Percentiles rank a stretch among this genome's conserved stretches.
These are phyloP conservation scores for Sebastes cheni DNA, from an alignment of 2,797 vertebrate genomes.

Conservation along the genomic window DNA sequence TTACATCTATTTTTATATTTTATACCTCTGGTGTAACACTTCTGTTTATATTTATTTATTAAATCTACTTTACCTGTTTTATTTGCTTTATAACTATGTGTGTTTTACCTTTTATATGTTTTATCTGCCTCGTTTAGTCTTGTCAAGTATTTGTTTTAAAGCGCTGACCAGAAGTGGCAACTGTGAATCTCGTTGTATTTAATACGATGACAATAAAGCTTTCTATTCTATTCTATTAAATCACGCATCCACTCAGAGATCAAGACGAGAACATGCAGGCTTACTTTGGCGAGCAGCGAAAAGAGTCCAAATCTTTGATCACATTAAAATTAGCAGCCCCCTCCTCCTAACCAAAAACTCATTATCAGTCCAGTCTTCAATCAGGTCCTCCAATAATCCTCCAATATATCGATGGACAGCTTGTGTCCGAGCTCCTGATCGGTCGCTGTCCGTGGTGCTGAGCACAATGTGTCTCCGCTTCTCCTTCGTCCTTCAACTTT, in stretches of 20 bases:
- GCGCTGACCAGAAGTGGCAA: too few species aligned
- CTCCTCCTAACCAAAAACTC: not conserved
- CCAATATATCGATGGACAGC: not conserved
- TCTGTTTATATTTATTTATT: too few species aligned
- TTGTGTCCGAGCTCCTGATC: not conserved
- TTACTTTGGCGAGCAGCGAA: slow-evolving; percentile 36
- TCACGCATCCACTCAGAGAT: not conserved
- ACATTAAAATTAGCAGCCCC: not conserved
- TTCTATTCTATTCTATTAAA: not conserved
- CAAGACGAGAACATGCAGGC: slow-evolving; percentile 2
- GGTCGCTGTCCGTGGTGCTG: slow-evolving; percentile 68
- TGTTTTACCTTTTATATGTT: too few species aligned
- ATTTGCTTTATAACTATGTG: too few species aligned
- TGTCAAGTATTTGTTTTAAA: too few species aligned
- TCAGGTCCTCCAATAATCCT: not conserved
- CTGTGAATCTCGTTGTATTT: too few species aligned
- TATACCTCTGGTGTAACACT: too few species aligned
- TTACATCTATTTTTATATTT: too few species aligned
- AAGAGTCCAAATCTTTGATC: not conserved
- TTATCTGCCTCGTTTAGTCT: too few species aligned
- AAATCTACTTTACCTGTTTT: too few species aligned
- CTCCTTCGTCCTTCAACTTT: slow-evolving; percentile 48
- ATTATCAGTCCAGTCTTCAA: not conserved
- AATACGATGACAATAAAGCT: too few species aligned
- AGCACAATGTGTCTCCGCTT: slow-evolving; percentile 10